Conservation (phyloP, 2,888 invertebrate species). For the Cosmorhoe ocellata region DNA sequence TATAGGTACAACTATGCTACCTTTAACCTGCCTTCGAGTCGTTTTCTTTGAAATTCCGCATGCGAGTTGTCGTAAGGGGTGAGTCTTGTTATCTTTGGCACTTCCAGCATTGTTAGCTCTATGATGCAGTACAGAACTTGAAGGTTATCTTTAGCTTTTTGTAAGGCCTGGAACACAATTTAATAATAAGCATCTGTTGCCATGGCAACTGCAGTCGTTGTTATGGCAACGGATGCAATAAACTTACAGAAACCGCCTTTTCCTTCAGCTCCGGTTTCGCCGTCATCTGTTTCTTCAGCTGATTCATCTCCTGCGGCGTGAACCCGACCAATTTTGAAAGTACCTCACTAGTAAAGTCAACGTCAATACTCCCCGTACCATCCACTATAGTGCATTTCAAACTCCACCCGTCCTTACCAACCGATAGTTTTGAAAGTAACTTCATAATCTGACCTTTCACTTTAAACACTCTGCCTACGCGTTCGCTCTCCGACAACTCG, state of each 20-base stretch:
- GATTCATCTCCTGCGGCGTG: constrained; percentile 71
- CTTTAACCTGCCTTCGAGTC: constrained; percentile 35
- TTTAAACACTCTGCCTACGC: constrained; percentile 68
- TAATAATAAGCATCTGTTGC: too few relatives aligned
- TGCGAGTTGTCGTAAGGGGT: constrained; percentile 55
- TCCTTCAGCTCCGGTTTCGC: constrained; percentile 60
- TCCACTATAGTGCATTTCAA: constrained; percentile 82
- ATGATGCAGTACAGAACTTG: constrained; percentile 70
- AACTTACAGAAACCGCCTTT: constrained; percentile 59
- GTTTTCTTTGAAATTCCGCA: constrained; percentile 47
- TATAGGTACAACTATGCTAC: neutral
- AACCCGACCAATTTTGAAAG: constrained; percentile 76
- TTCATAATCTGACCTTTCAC: constrained; percentile 82
- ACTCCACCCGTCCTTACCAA: constrained; percentile 78
- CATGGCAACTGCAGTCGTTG: too few relatives aligned
- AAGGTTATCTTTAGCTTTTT: constrained; percentile 61
- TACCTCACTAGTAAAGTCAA: constrained; percentile 81
- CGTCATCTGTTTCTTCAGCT: constrained; percentile 62
- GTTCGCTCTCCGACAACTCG: constrained; percentile 52
- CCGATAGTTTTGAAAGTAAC: constrained; percentile 79
- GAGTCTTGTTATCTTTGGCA: constrained; percentile 62
- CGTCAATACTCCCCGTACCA: constrained; percentile 78
- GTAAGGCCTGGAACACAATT: constrained; percentile 58
- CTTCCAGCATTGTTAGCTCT: constrained; percentile 62
- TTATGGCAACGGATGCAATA: too few relatives aligned